These are phyloP conservation scores for Mastigias papua DNA, from an alignment of 30 jellyfish, hydroid and myxozoan species.

Conservation along the genomic window DNA sequence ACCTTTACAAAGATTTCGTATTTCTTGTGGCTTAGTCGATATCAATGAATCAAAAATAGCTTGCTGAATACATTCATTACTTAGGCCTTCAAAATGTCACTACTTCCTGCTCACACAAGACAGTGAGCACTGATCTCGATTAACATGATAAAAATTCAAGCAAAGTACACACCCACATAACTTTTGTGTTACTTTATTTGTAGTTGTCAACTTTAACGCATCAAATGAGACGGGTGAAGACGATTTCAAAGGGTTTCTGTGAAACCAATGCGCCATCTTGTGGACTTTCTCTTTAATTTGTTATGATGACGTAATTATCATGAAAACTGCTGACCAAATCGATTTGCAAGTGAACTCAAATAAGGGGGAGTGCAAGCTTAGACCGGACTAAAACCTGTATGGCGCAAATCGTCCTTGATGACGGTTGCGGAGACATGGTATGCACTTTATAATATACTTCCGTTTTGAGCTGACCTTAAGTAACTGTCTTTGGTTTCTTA, in stretches of 20 bases:
- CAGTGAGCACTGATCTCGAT: not conserved
- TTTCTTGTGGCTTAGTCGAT: too few relatives aligned
- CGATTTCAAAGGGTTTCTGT: conserved; percentile 92
- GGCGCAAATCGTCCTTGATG: too few relatives aligned
- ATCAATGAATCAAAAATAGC: too few relatives aligned
- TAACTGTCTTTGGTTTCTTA: too few relatives aligned
- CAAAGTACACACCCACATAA: conserved; percentile 81
- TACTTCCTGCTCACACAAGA: too few relatives aligned
- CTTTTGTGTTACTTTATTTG: conserved; percentile 86
- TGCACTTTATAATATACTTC: too few relatives aligned
- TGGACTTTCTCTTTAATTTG: not conserved
- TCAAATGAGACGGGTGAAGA: conserved; percentile 86
- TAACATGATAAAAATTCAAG: not conserved
- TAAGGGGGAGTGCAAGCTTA: not conserved
- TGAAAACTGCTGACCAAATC: not conserved
- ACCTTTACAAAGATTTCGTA: too few relatives aligned
- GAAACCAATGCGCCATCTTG: conserved; percentile 98
- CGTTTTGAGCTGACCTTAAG: too few relatives aligned
- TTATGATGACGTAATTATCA: conserved; percentile 3
- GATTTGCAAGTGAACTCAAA: not conserved
- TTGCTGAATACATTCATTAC: too few relatives aligned
- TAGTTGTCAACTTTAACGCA: conserved; percentile 80
- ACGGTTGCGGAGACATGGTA: too few relatives aligned
- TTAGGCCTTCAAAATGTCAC: too few relatives aligned
- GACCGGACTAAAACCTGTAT: too few relatives aligned